Conservation (phyloP, 2,113 vertebrate genomes). For the Fregata magnificens region DNA sequence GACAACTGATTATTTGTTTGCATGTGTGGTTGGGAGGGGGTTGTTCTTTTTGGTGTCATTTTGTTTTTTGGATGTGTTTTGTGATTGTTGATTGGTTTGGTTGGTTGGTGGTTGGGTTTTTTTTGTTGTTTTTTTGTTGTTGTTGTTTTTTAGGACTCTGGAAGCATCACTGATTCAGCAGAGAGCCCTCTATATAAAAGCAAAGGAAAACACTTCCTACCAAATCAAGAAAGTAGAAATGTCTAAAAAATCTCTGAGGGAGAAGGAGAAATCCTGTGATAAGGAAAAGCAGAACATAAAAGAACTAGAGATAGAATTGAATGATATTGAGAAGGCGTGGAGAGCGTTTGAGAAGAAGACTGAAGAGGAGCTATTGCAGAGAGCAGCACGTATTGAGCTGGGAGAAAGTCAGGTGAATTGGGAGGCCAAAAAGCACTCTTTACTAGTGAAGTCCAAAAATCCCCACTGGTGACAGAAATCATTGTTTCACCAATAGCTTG, state of each 20-base stretch:
- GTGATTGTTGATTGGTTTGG: neutral
- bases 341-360: slow-evolving; percentile 77
- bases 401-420: slow-evolving; percentile 83
- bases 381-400: slow-evolving; percentile 76
- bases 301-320: slow-evolving; percentile 74
- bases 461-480: neutral
- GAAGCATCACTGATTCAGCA: slow-evolving; percentile 81
- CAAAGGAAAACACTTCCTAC: slow-evolving; percentile 89
- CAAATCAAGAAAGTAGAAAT: slow-evolving; percentile 83
- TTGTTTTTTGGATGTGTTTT: neutral
- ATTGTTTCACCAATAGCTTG: neutral
- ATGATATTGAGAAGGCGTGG: slow-evolving; percentile 79
- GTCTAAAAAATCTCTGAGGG: slow-evolving; percentile 65
- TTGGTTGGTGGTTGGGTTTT: neutral
- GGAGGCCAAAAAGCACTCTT: neutral
- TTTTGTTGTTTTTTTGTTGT: neutral
- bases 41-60: neutral
- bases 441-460: neutral
- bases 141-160: slow-evolving; percentile 70
- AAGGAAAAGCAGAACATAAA: slow-evolving; percentile 79
- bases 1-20: neutral
- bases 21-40: neutral
- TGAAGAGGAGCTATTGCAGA: slow-evolving; percentile 63
- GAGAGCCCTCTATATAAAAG: slow-evolving; percentile 86
- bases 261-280: slow-evolving; percentile 69